A percentile compares a stretch with the other conserved stretches of the same genome.
These are phyloP conservation scores for Tachyglossus aculeatus DNA, from an alignment of 2,797 vertebrate genomes.

Conservation along the genomic window DNA sequence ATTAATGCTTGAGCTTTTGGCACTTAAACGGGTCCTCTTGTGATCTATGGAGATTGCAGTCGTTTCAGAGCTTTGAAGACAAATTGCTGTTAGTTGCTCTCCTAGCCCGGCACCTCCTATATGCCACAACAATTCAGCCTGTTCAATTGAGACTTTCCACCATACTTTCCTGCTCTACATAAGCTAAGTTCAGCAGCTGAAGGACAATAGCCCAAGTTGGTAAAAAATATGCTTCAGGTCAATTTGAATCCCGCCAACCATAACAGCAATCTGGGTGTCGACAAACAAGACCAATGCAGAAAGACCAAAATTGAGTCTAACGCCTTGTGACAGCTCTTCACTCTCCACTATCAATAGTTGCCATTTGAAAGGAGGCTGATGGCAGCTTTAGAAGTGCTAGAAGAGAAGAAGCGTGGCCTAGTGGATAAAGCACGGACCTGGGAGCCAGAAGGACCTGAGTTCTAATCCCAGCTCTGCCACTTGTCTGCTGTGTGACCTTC, in stretches of 20 bases:
- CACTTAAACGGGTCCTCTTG: slow-evolving; percentile 18
- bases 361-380: too few species aligned
- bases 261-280: too few species aligned
- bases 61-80: slow-evolving; percentile 38
- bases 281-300: too few species aligned
- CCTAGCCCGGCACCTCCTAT: slow-evolving; percentile 19
- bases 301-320: too few species aligned
- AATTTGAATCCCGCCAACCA: background rate
- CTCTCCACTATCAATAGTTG: too few species aligned
- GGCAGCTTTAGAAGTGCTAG: too few species aligned
- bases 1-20: slow-evolving; percentile 3
- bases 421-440: too few species aligned
- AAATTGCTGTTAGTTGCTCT: slow-evolving; percentile 47
- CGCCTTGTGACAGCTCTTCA: too few species aligned
- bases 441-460: too few species aligned
- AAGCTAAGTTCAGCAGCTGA: slow-evolving; percentile 30
- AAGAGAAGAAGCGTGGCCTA: too few species aligned
- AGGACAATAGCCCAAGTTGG: slow-evolving; percentile 49
- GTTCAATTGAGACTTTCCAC: slow-evolving; percentile 46
- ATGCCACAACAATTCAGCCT: slow-evolving; percentile 54
- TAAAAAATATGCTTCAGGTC: slow-evolving; percentile 46
- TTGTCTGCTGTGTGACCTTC: too few species aligned
- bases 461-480: too few species aligned
- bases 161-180: slow-evolving; percentile 48
- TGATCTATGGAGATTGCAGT: slow-evolving; percentile 31